A percentile compares a stretch with the other conserved stretches of the same genome.
Evolutionary conservation across 1,140 invertebrate species (phyloP).

Genomic region (Drosophila obscura): DNA sequence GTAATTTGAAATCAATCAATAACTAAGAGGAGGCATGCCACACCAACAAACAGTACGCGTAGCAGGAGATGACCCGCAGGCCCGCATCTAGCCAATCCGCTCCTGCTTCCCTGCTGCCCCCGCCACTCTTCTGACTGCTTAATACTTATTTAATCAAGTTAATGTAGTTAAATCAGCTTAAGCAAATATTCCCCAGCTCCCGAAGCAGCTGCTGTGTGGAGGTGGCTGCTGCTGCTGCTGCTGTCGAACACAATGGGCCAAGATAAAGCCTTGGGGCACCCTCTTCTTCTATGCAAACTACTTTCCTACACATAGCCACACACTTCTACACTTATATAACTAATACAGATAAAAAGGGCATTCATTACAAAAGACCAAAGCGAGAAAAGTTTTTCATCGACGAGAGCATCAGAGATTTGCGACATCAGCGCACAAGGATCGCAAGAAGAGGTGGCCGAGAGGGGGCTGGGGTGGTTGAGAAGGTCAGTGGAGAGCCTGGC

Average conservation of each 20-base stretch:
- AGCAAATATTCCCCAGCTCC: conserved; percentile 68
- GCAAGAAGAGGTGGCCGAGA: conserved; percentile 7
- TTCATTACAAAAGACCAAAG: conserved; percentile 72
- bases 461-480: background rate
- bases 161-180: conserved; percentile 83
- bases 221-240: conserved; percentile 20
- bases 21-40: conserved; percentile 40
- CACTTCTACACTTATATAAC: conserved; percentile 19
- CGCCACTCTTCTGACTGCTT: conserved; percentile 48
- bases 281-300: background rate
- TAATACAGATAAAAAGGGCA: conserved; percentile 66
- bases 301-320: background rate
- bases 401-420: conserved; percentile 73
- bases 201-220: conserved; percentile 3
- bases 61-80: conserved; percentile 10
- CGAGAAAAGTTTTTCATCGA: conserved; percentile 70
- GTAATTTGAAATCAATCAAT: conserved; percentile 78
- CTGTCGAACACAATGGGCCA: conserved; percentile 66
- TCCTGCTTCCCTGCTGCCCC: conserved; percentile 6
- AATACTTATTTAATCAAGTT: conserved; percentile 82
- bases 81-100: conserved; percentile 27
- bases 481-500: conserved; percentile 22
- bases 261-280: conserved; percentile 54
- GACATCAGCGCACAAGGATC: conserved; percentile 59
- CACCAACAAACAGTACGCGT: background rate